Base-by-base conservation (phyloP, 2,113 vertebrate genomes). In the Gadus macrocephalus region DNA sequence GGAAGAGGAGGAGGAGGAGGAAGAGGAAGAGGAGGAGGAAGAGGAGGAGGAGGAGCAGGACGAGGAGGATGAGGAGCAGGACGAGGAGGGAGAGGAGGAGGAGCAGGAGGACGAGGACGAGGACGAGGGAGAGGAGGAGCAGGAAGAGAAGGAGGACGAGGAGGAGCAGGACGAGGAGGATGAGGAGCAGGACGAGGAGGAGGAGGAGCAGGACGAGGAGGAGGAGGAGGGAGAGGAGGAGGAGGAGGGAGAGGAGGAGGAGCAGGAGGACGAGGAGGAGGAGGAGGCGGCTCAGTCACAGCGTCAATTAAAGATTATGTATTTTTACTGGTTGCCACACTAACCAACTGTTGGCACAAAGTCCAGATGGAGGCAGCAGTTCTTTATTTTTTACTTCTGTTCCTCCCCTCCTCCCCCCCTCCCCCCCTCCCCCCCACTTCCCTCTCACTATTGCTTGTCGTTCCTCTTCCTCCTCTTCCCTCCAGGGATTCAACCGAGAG, bases 271-370 rank as follows among this genome's bases (percentile, higher is more conserved):
- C 5, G 15, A 16, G 14, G 55, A 17, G 4, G 55, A 15, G 17
- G 55, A 77, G 69, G 64, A 80, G 75, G 78, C 66, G 77, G 85
- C 25, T 25, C 25, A 25, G 25, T 25, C 25, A 86, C 79, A 77
- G 82, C 86, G 87, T 89, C 88, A 91, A 90, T 89, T 90, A 91
- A 87, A 86, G 76, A 86, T 87, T 87, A 90, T 90, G 74, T 82
- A 86, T 83, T 89, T 89, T 89, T 85, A 87, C 80, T 81, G 84
- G 89, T 91, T 91, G 82, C 88, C 87, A 87, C 86, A 85, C 91
- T 83, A 90, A 91, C 88, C 82, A 83, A 77, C 75, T 80, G 84
- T 86, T 79, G 72, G 78, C 80, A 85, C 74, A 85, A 77, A 85
- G 72, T 35, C 75, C 84, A 89, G 81, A 86, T 85, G 83, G 81